Percentiles rank a stretch among this genome's conserved stretches.
Evolutionary conservation across 2,113 vertebrate genomes (phyloP).

Genomic region (Talpa occidentalis): DNA sequence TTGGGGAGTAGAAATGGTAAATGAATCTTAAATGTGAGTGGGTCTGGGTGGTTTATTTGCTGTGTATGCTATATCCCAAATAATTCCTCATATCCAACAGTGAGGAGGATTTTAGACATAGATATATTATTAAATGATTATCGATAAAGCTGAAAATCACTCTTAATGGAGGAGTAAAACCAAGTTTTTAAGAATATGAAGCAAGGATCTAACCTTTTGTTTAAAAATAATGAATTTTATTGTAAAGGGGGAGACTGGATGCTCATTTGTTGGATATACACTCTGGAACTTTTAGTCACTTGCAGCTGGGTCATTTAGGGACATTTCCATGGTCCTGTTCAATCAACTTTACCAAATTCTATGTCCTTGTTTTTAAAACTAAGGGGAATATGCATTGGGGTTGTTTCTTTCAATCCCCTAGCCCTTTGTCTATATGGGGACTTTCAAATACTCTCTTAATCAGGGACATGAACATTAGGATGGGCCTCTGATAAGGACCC

Average conservation of each 20-base stretch:
- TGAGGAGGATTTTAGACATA: not conserved
- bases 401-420: not conserved
- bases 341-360: not conserved
- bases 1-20: constrained; percentile 49
- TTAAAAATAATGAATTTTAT: constrained; percentile 24
- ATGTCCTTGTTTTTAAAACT: constrained; percentile 34
- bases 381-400: not conserved
- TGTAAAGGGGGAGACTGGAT: not conserved
- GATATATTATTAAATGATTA: constrained; percentile 30
- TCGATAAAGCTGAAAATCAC: constrained; percentile 38
- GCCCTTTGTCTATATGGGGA: not conserved
- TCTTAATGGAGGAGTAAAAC: not conserved
- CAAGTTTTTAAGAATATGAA: constrained; percentile 41
- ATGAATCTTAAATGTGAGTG: constrained; percentile 55
- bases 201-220: not conserved
- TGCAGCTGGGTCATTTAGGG: not conserved
- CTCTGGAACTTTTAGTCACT: not conserved
- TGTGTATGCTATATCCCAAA: not conserved
- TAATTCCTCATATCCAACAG: constrained; percentile 6
- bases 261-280: not conserved
- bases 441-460: not conserved
- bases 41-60: constrained; percentile 58
- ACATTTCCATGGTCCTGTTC: not conserved
- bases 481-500: not conserved
- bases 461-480: not conserved